phyloP scores from a whole-genome alignment of 2,113 vertebrate species.

The Cyphomyrus plagiostoma region DNA sequence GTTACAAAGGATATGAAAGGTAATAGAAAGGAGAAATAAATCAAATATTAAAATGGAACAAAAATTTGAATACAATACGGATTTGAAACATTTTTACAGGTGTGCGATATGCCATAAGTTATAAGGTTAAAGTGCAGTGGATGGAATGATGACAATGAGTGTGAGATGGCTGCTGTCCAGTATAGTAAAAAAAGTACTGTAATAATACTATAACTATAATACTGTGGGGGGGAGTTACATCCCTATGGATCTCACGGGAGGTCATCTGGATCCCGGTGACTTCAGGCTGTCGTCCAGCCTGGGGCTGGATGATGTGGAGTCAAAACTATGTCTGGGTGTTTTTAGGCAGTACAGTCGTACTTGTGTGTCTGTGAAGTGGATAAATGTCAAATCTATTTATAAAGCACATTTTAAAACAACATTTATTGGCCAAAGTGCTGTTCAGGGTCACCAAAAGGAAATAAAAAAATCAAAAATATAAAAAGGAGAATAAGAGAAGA shows the following conservation, averaged over 20 bases:
- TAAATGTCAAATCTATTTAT: not conserved
- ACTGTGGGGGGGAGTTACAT: too few species aligned
- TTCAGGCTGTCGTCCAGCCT: not conserved
- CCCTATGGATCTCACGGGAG: not conserved
- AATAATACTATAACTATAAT: too few species aligned
- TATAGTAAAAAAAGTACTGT: too few species aligned
- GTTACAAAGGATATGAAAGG: too few species aligned
- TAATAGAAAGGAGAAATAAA: too few species aligned
- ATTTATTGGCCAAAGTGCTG: not conserved
- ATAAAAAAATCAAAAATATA: not conserved
- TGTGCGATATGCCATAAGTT: too few species aligned
- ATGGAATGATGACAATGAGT: too few species aligned
- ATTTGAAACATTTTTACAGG: too few species aligned
- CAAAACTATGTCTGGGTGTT: not conserved
- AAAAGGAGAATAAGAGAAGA: not conserved
- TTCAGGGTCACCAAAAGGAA: not conserved
- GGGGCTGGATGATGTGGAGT: not conserved
- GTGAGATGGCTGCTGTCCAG: too few species aligned
- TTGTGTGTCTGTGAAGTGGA: not conserved
- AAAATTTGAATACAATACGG: too few species aligned
- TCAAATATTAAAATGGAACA: too few species aligned
- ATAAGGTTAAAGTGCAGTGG: too few species aligned
- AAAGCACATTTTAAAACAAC: not conserved
- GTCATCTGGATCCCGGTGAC: not conserved
- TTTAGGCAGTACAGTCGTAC: not conserved